Percentiles rank a stretch among this genome's conserved stretches.
These are phyloP conservation scores for Leptarthrus brevirostris DNA, from an alignment of 2,888 invertebrate species.

Conservation along the genomic window DNA sequence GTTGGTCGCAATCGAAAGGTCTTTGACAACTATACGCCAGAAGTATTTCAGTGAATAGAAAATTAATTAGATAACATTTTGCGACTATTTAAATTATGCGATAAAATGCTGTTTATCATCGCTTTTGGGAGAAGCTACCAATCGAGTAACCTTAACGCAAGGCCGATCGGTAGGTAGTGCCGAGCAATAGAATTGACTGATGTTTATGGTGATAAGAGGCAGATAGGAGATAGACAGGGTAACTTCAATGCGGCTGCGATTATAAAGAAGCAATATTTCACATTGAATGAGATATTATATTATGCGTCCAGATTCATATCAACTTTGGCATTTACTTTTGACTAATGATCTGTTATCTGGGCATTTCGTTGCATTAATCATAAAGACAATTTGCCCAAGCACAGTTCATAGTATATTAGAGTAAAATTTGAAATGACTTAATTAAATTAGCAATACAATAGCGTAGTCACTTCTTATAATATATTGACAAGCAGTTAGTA, in stretches of 20 bases:
- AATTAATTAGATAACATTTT: slow-evolving; percentile 37
- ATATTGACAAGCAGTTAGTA: not conserved
- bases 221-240: not conserved
- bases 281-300: slow-evolving; percentile 13
- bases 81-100: slow-evolving; percentile 43
- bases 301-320: slow-evolving; percentile 11
- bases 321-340: slow-evolving; percentile 31
- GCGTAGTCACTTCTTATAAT: too few relatives aligned
- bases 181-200: slow-evolving; percentile 28
- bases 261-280: slow-evolving; percentile 15
- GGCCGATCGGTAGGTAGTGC: slow-evolving; percentile 38
- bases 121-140: slow-evolving; percentile 31
- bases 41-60: slow-evolving; percentile 22
- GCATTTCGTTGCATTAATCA: slow-evolving; percentile 13
- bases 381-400: slow-evolving; percentile 8
- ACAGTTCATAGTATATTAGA: not conserved
- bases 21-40: not conserved
- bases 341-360: slow-evolving; percentile 8
- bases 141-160: slow-evolving; percentile 43
- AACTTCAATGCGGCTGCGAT: not conserved
- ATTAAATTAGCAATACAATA: slow-evolving; percentile 28
- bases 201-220: slow-evolving; percentile 16
- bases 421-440: not conserved
- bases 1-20: not conserved
- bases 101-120: slow-evolving; percentile 30